A percentile compares a stretch with the other conserved stretches of the same genome.
These are phyloP conservation scores for Muscidifurax raptorellus DNA, from an alignment of 1,140 invertebrate species.

Conservation along the genomic window DNA sequence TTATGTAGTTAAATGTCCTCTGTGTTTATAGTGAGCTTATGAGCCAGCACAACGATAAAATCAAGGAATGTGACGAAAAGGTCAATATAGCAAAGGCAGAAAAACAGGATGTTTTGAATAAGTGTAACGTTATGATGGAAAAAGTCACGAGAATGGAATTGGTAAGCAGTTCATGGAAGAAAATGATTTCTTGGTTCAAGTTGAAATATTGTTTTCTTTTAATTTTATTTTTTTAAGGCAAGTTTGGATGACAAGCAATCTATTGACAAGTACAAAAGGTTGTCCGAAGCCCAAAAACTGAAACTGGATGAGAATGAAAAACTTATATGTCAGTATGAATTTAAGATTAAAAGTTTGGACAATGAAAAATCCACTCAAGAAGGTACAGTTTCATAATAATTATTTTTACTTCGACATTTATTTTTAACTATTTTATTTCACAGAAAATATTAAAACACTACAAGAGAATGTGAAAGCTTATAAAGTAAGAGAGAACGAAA, in stretches of 20 bases:
- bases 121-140: constrained; percentile 53
- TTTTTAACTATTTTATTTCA: not conserved
- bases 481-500: constrained; percentile 10
- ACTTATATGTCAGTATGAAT: constrained; percentile 59
- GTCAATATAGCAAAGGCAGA: constrained; percentile 49
- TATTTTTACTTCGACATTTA: not conserved
- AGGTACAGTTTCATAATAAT: constrained; percentile 20
- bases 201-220: constrained; percentile 19
- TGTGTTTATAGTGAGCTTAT: constrained; percentile 60
- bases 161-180: constrained; percentile 53
- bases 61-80: constrained; percentile 58
- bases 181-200: not conserved
- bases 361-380: constrained; percentile 29
- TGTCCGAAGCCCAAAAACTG: constrained; percentile 50
- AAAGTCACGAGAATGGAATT: constrained; percentile 58
- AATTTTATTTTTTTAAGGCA: not conserved
- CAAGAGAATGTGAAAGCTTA: constrained; percentile 16
- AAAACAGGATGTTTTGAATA: constrained; percentile 44
- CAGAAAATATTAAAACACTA: constrained; percentile 24
- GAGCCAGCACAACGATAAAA: constrained; percentile 60
- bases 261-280: constrained; percentile 34
- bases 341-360: constrained; percentile 59
- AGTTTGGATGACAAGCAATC: constrained; percentile 46
- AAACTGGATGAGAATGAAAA: constrained; percentile 59
- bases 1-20: constrained; percentile 3